Base-by-base conservation (phyloP, 2,888 invertebrate species). In the Drosophila anomalata region DNA sequence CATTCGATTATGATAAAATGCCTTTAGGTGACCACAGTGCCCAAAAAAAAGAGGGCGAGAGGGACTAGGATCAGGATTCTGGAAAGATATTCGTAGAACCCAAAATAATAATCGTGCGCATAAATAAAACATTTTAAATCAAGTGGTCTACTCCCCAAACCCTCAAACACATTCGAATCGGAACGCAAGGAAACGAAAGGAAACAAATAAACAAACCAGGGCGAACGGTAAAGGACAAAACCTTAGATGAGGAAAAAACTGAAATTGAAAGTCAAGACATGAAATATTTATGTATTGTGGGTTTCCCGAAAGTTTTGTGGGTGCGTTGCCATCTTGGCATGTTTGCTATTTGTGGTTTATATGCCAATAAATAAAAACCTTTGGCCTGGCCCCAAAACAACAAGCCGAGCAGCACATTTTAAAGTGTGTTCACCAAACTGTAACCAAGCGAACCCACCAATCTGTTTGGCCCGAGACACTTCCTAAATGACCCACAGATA, bases 121-220 rank as follows among this genome's bases (percentile, higher is more conserved):
- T 83, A 83, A 83, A 83, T 83, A 83, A 83, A 83, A 83, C 86
- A 83, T 85, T 78, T 74, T 60, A 85, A 83, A 85, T 85, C 83
- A 83, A 85, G 86, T 79, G 86, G 85, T 78, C 22, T 20, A 73
- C 66, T 47, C 57, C 62, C 47, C 56, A 50, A 68, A 76, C 55
- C 65, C 26, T 33, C 33, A 3, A 33, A 33, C 55, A 55, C 72
- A 78, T 72, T 82, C 72, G 70, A 72, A 72, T 69, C 41, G 41
- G 8, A 63, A 54, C 26, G 42, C 14, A 50, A 44, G 50, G 60
- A 63, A 60, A 54, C 26, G 42, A 22, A 50, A 50, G 60, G 60
- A 63, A 65, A 65, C 71, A 70, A 66, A 75, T 76, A 74, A 67
- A 75, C 73, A 79, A 74, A 76, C 79, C 47, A 58, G 58, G 46